Conservation (phyloP, 2,797 vertebrate genomes). For the Xerus rutilus region DNA sequence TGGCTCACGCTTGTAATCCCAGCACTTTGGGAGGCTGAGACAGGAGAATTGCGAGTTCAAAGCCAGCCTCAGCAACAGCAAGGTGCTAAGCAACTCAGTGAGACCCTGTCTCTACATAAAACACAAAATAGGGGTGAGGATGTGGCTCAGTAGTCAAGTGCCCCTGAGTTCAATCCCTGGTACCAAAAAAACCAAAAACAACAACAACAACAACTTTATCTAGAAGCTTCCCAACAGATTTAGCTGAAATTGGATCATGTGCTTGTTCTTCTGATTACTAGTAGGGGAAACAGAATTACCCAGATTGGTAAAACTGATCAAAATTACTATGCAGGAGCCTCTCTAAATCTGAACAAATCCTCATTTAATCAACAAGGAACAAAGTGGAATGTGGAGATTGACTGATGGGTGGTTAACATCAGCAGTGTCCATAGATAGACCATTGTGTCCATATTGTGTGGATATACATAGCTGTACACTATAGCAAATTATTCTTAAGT, state of each 20-base stretch:
- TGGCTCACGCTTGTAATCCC: too few species aligned
- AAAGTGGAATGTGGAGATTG: background rate
- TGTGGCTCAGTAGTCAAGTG: too few species aligned
- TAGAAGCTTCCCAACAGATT: background rate
- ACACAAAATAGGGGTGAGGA: too few species aligned
- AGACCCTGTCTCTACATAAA: too few species aligned
- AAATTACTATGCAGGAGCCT: background rate
- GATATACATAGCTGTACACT: background rate
- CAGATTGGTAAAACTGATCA: background rate
- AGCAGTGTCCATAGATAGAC: background rate
- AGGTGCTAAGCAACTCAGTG: too few species aligned
- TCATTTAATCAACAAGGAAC: background rate
- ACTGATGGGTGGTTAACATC: background rate
- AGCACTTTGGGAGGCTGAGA: too few species aligned
- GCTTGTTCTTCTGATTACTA: conserved; percentile 5
- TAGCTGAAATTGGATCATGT: background rate
- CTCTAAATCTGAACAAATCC: background rate
- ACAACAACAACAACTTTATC: too few species aligned
- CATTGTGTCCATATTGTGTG: background rate
- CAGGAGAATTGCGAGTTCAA: too few species aligned
- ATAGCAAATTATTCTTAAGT: background rate
- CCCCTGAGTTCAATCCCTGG: too few species aligned
- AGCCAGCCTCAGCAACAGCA: too few species aligned
- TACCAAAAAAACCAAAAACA: too few species aligned
- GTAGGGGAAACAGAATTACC: background rate